Evolutionary conservation across 2,888 invertebrate species (phyloP).

Genomic region (Nomada ruficornis): DNA sequence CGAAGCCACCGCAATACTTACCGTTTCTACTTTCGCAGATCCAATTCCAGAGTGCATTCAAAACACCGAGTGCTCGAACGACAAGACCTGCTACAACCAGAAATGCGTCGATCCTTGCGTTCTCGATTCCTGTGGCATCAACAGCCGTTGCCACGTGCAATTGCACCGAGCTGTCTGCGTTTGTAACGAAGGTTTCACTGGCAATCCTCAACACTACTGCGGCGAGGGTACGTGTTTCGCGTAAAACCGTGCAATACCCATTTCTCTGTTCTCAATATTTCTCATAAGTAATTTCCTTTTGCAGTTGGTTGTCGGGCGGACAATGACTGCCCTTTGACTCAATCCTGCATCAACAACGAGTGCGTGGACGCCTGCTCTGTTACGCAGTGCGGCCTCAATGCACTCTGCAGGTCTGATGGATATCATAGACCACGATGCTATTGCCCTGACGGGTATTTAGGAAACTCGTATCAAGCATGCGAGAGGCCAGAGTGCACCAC

Average conservation of each 20-base stretch:
- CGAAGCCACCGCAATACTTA: not conserved
- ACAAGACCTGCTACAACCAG: constrained; percentile 92
- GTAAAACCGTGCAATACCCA: not conserved
- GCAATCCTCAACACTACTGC: constrained; percentile 92
- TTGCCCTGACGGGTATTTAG: constrained; percentile 90
- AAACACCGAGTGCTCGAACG: constrained; percentile 92
- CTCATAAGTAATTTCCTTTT: not conserved
- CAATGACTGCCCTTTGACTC: constrained; percentile 92
- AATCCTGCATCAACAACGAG: constrained; percentile 92
- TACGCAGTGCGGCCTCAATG: constrained; percentile 92
- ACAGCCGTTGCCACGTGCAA: constrained; percentile 92
- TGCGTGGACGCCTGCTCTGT: constrained; percentile 92
- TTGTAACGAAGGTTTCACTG: constrained; percentile 92
- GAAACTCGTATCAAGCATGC: constrained; percentile 92
- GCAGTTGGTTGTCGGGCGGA: constrained; percentile 93
- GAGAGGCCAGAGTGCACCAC: constrained; percentile 90
- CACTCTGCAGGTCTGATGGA: constrained; percentile 90
- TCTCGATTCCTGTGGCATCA: constrained; percentile 89
- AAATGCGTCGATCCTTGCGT: constrained; percentile 91
- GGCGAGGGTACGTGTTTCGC: constrained; percentile 87
- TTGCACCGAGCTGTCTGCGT: constrained; percentile 93
- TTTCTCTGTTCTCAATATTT: not conserved
- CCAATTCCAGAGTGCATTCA: constrained; percentile 89
- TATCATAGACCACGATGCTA: constrained; percentile 92
- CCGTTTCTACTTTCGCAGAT: constrained; percentile 78